Base-by-base conservation (phyloP, 2,888 invertebrate species). In the Chydorus sphaericus region DNA sequence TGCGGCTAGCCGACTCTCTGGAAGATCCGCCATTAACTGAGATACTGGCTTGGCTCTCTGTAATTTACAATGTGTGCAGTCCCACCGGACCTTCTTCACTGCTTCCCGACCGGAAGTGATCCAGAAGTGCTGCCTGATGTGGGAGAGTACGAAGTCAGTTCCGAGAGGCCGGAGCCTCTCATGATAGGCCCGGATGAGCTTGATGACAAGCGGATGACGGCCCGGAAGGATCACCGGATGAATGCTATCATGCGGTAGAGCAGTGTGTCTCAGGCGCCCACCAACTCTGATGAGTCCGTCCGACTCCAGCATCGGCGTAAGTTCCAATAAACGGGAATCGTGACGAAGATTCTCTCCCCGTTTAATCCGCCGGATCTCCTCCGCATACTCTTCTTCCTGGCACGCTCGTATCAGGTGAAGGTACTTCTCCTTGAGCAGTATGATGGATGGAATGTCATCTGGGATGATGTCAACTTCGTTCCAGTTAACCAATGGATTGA, bases 291-390 rank as follows among this genome's bases (percentile, higher is more conserved):
- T 23, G 1, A 57, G 37, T 4, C 44, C 39, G 20, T 57, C 55
- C 11, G 30, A 31, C 3, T 50, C 55, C 26, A 55, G 10, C 28
- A 57, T 58, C 14, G 44, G 76, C n/a, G n/a, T 29, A 14, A 54
- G 18, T 14, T 16, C 20, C 11, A 38, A 16, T 11, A 54, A 8
- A n/a, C n/a, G n/a, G n/a, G 54, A 54, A 10, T 8, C 8, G 14
- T 14, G 33, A 14, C 14, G 33, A 14, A 33, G 33, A 10, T 8
- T 8, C 14, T 14, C 8, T 33, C 33, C 33, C 14, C 14, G 8
- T 8, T 8, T 14, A 33, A 33, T 8, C 8, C 33, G 33, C 8
- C 14, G 8, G 33, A 33, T 33, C 8, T 44, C 44, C 18, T 44
- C 44, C 16, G 44, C 44, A 44, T 11, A 44, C 16, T 16, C 44